Conservation (phyloP, 2,113 vertebrate genomes). For the Himantopus leucocephalus region DNA sequence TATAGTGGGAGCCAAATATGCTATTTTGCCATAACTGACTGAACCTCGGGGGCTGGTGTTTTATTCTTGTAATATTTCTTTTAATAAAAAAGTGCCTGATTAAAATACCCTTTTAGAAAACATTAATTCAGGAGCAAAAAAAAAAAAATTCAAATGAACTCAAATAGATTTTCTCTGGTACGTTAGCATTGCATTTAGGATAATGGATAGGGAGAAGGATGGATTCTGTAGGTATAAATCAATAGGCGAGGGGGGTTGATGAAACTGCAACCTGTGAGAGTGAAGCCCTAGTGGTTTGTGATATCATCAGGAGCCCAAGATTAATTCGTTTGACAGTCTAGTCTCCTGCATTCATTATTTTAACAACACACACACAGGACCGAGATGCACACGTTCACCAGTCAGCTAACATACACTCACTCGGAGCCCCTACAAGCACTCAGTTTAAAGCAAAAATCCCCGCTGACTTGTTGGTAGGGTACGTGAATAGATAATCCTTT, state of each 20-base stretch:
- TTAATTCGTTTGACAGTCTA: constrained; percentile 71
- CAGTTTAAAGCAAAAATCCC: background rate
- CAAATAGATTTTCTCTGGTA: constrained; percentile 78
- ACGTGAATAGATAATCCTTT: background rate
- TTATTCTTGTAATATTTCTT: constrained; percentile 58
- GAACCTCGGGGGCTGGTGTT: constrained; percentile 14
- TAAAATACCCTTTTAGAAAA: constrained; percentile 76
- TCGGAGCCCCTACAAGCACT: background rate
- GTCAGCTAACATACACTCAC: background rate
- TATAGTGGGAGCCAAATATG: background rate
- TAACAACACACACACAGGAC: constrained; percentile 67
- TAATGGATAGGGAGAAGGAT: constrained; percentile 75
- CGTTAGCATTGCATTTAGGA: constrained; percentile 71
- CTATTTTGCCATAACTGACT: constrained; percentile 24
- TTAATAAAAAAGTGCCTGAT: constrained; percentile 62
- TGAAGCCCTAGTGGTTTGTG: constrained; percentile 70
- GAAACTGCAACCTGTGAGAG: constrained; percentile 77
- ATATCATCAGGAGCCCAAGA: constrained; percentile 76
- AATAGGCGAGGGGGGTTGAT: constrained; percentile 54
- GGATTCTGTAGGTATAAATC: constrained; percentile 74
- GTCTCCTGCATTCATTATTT: constrained; percentile 77
- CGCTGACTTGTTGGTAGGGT: background rate
- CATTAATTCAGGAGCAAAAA: constrained; percentile 71
- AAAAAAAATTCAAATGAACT: constrained; percentile 71
- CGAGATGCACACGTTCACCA: constrained; percentile 20